Evolutionary conservation across 2,797 vertebrate genomes (phyloP), one percentile per base, ranked within the genome.

Genomic region (Sebastes diploproa): DNA sequence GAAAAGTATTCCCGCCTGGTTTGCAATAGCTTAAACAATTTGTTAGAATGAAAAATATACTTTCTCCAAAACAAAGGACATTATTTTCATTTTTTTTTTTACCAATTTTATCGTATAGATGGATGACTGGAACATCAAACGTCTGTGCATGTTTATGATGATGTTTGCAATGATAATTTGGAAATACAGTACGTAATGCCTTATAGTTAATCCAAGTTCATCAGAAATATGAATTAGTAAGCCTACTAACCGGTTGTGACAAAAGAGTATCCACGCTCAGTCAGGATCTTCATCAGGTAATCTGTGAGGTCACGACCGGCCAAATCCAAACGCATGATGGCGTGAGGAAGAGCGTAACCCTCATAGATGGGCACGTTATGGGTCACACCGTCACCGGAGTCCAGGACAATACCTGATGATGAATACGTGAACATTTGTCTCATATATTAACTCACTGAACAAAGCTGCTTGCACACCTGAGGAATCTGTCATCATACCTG

Each of bases 271-370:
- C 95, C 94, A 5, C 88, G 80, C 85, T 96, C 94, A 0, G 94
- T 95, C 67, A 96, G 89, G 85, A 95, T 95, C 89, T 96, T 96
- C 94, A 94, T 95, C 55, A 95, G 93, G 83, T 95, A 93, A 88
- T 96, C 95, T 29, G 95, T 96, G 67, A 95, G 93, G 86, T 95
- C 94, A 62, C 92, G 89, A 59, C 94, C 94, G 2, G 89, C 95
- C 89, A 95, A 46, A 77, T 96, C 94, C 91, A 95, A 90, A 61
- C 90, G 91, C 94, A 95, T 95, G 89, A 94, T 95, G 78, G 95
- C 89, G 34, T 96, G 95, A 76, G 95, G 95, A 68, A 95, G 94
- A 34, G 93, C 91, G 6, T 94, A 96, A 61, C 95, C 95, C 86
- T 96, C 93, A 34, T 95, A 94, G 82, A 95, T 92, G 30, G 95